Evolutionary conservation across 1,140 invertebrate genomes (phyloP).

Genomic region (Thalassaphorura encarpata): DNA sequence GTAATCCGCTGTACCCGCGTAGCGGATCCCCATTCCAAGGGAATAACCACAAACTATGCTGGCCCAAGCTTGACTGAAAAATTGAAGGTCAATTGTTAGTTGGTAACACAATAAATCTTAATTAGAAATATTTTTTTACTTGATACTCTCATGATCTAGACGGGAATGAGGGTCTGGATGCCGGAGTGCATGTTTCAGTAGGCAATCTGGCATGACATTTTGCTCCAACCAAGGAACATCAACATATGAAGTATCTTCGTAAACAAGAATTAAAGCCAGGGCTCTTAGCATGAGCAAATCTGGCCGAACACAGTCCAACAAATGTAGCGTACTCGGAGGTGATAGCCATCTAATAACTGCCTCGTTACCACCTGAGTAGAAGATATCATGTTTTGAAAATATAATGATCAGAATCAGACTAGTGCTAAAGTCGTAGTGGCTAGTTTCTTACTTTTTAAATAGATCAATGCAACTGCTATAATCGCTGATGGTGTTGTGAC

Average conservation of each 20-base stretch:
- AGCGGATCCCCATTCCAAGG: slow-evolving; percentile 85
- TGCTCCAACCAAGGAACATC: slow-evolving; percentile 69
- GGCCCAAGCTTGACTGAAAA: slow-evolving; percentile 84
- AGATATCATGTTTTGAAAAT: not conserved
- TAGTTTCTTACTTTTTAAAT: slow-evolving; percentile 37
- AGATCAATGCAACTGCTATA: slow-evolving; percentile 85
- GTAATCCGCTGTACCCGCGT: slow-evolving; percentile 84
- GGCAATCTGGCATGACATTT: slow-evolving; percentile 19
- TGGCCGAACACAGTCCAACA: slow-evolving; percentile 84
- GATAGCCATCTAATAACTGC: slow-evolving; percentile 90
- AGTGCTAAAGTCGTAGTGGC: too few species aligned
- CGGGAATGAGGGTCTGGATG: slow-evolving; percentile 50
- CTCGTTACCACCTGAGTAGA: slow-evolving; percentile 30
- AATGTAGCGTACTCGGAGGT: slow-evolving; percentile 77
- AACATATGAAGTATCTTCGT: slow-evolving; percentile 77
- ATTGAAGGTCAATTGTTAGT: slow-evolving; percentile 7
- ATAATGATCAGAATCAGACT: not conserved
- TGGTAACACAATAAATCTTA: not conserved
- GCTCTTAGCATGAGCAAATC: slow-evolving; percentile 81
- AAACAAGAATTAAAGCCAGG: slow-evolving; percentile 65
- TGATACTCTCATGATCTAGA: slow-evolving; percentile 90
- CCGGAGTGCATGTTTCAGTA: slow-evolving; percentile 40
- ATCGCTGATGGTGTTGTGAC: slow-evolving; percentile 93
- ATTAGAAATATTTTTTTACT: slow-evolving; percentile 47
- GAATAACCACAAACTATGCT: slow-evolving; percentile 90